Evolutionary conservation across 2,113 vertebrate genomes (phyloP), one percentile per base, ranked within the genome.

Genomic region (Hemiprocne comata): DNA sequence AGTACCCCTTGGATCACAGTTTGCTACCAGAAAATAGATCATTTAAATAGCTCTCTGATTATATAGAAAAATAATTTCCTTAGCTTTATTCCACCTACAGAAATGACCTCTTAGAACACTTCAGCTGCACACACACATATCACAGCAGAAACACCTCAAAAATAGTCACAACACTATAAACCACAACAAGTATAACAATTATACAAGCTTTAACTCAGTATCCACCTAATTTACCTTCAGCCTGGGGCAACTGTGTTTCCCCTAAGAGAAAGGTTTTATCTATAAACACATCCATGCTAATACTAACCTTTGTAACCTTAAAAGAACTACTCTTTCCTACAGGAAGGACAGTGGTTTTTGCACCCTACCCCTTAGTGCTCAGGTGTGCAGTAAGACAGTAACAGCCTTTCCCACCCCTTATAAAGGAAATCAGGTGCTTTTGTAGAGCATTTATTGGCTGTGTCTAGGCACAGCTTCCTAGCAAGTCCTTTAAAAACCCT

Each of bases 271-370:
- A 60, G 3, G 38, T 6, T 34, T 77, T 42, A 29, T 42, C 40
- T 61, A 13, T 26, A 85, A 42, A 42, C 17, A 2, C 0, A 0
- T 2, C 2, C 24, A 25, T 9, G 7, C 11, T n/a, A 46, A 38
- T 1, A n/a, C 4, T 69, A 61, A 65, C 13, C 29, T 61, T 24
- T 21, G 2, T 26, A 46, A 75, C 9, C 18, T 44, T 57, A 71
- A 14, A 74, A 28, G 4, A 51, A 29, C 25, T 13, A 1, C 5
- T 58, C 38, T 24, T 54, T 64, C 17, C 66, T 60, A 9, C 11
- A 67, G 31, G 11, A 25, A 42, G 1, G 5, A 23, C 53, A 17
- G 3, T 1, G 1, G 1, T 0, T 18, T 13, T 64, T 50, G 0
- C 2, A 38, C 21, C 10, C 17, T 2, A 11, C 13, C 48, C 19